Percentiles rank a stretch among this genome's conserved stretches.
phyloP scores from a whole-genome alignment of 2,888 invertebrate genomes.

The Stenoptilia bipunctidactyla region DNA sequence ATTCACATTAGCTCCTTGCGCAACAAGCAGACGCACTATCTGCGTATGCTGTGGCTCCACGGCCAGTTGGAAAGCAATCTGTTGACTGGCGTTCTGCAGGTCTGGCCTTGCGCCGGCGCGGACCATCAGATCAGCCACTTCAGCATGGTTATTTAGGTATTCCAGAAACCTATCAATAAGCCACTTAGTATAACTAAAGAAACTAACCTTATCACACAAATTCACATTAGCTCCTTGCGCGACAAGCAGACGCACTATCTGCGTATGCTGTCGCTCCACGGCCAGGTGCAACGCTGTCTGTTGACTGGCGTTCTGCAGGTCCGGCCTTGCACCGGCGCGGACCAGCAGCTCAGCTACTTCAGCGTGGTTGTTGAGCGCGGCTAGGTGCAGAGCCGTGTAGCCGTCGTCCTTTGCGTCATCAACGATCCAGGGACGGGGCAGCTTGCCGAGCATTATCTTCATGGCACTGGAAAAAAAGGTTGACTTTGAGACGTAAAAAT shows the following conservation, averaged over 20 bases:
- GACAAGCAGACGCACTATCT: constrained; percentile 93
- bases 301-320: constrained; percentile 95
- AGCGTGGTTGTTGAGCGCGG: constrained; percentile 96
- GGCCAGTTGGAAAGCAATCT: constrained; percentile 93
- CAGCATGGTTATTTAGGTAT: constrained; percentile 97
- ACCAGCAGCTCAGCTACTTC: constrained; percentile 94
- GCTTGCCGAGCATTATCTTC: constrained; percentile 92
- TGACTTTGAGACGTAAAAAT: too few species aligned
- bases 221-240: constrained; percentile 94
- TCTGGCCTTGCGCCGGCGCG: constrained; percentile 95
- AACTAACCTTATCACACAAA: constrained; percentile 92
- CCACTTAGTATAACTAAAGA: too few species aligned
- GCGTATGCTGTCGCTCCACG: constrained; percentile 97
- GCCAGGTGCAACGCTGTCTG: constrained; percentile 95
- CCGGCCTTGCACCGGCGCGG: constrained; percentile 92
- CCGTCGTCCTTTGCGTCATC: constrained; percentile 99
- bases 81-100: constrained; percentile 95
- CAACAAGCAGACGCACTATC: constrained; percentile 92
- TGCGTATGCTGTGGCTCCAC: constrained; percentile 98
- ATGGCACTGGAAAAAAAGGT: constrained; percentile 90
- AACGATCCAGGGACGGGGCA: constrained; percentile 96
- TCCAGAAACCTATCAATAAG: too few species aligned
- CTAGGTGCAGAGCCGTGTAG: constrained; percentile 95
- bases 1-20: constrained; percentile 94
- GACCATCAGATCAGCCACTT: constrained; percentile 92